Evolutionary conservation across 2,113 vertebrate species (phyloP).

Genomic region (Shinisaurus crocodilurus): DNA sequence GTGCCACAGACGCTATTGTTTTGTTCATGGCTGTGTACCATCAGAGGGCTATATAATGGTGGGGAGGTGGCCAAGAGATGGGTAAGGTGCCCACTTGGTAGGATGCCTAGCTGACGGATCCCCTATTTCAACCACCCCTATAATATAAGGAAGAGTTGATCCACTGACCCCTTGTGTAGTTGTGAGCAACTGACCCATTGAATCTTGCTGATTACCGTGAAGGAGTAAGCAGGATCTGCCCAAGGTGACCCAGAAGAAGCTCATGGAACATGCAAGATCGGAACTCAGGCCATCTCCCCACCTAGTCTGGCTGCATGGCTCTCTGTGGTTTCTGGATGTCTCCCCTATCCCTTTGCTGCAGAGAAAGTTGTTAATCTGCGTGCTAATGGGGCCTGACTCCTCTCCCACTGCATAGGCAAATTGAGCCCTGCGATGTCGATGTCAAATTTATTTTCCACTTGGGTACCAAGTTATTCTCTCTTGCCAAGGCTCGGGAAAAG

Average conservation of each 20-base stretch:
- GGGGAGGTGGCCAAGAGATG: background rate
- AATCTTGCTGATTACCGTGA: background rate
- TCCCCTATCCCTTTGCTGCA: conserved; percentile 2
- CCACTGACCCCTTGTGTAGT: background rate
- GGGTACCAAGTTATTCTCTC: background rate
- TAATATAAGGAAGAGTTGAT: background rate
- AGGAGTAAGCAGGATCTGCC: background rate
- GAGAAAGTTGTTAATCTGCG: conserved; percentile 20
- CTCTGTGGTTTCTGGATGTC: background rate
- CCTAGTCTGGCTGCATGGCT: background rate
- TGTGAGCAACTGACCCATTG: background rate
- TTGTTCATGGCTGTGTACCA: background rate
- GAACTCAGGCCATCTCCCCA: background rate
- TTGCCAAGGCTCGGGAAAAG: background rate
- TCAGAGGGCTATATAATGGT: background rate
- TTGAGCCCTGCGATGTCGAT: background rate
- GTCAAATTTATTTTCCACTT: conserved; percentile 4
- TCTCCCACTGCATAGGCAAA: background rate
- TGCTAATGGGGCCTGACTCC: background rate
- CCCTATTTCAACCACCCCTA: background rate
- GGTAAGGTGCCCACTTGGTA: background rate
- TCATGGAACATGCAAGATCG: background rate
- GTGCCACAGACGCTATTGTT: background rate
- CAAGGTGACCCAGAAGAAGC: conserved; percentile 17
- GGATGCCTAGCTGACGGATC: background rate